Evolutionary conservation across 2,888 invertebrate species (phyloP).

Genomic region (Arctia plantaginis): DNA sequence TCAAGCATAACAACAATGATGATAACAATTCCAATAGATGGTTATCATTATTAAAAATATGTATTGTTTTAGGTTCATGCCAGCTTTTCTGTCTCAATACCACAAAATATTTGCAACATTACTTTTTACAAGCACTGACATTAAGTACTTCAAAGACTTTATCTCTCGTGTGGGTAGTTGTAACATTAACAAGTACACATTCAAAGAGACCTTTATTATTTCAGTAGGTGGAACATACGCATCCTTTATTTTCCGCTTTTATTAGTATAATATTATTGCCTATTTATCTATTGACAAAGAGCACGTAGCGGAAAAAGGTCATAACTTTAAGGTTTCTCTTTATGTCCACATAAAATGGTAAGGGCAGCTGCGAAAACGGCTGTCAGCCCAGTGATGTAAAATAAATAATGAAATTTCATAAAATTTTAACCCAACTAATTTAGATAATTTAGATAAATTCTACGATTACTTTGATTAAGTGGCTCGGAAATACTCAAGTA

Average conservation of each 20-base stretch:
- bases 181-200: background rate
- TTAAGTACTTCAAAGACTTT: conserved; percentile 1
- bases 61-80: background rate
- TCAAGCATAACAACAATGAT: too few relatives aligned
- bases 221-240: background rate
- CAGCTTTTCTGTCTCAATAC: background rate
- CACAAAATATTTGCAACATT: background rate
- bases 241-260: background rate
- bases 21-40: background rate
- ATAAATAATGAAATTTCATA: background rate
- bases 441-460: background rate
- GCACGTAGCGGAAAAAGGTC: background rate
- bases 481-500: too few relatives aligned
- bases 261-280: background rate
- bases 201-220: background rate
- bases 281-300: conserved; percentile 2
- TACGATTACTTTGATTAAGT: too few relatives aligned
- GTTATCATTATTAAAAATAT: background rate
- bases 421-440: background rate
- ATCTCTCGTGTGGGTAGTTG: background rate
- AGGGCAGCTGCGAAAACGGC: conserved; percentile 1
- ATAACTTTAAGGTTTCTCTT: conserved; percentile 6
- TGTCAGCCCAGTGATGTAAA: background rate
- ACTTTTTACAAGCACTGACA: background rate
- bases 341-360: conserved; percentile 4